These are phyloP conservation scores for Adrianichthys oophorus DNA, from an alignment of 2,797 vertebrate species.

Conservation along the genomic window DNA sequence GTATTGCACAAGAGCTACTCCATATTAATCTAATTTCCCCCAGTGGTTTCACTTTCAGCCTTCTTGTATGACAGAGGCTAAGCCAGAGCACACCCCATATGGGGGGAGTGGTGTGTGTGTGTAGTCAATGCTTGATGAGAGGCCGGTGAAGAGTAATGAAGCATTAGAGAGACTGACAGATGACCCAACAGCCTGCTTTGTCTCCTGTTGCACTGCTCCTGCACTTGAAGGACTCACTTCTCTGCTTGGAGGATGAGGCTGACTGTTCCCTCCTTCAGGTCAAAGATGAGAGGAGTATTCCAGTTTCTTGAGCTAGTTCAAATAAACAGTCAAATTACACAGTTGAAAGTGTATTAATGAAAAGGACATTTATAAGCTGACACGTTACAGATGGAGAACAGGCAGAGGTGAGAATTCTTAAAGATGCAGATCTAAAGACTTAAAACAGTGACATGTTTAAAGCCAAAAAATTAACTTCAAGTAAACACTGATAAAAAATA, in stretches of 20 bases:
- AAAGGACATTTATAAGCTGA: conserved; percentile 2
- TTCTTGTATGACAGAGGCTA: conserved; percentile 59
- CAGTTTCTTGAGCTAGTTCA: conserved; percentile 89
- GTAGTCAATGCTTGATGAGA: conserved; percentile 43
- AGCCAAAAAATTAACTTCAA: conserved; percentile 1
- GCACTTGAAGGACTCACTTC: conserved; percentile 80
- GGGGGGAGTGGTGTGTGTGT: conserved; percentile 12
- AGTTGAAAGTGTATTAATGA: conserved; percentile 9
- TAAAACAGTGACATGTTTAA: conserved; percentile 4
- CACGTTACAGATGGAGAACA: not conserved
- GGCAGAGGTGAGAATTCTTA: not conserved
- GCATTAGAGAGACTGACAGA: conserved; percentile 58
- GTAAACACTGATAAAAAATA: conserved; percentile 8
- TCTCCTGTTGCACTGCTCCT: conserved; percentile 42
- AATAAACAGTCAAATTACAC: conserved; percentile 29
- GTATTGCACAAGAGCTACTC: conserved; percentile 67
- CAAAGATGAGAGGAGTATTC: conserved; percentile 98
- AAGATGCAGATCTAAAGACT: not conserved
- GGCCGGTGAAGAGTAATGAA: conserved; percentile 54
- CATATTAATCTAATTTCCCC: conserved; percentile 68
- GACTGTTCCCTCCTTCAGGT: conserved; percentile 94
- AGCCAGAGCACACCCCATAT: conserved; percentile 35
- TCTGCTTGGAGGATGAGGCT: conserved; percentile 94
- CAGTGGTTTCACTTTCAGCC: conserved; percentile 60
- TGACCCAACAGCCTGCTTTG: conserved; percentile 42